A percentile compares a stretch with the other conserved stretches of the same genome.
Conservation (phyloP, 2,797 vertebrate species). For the Arnoldichthys spilopterus region DNA sequence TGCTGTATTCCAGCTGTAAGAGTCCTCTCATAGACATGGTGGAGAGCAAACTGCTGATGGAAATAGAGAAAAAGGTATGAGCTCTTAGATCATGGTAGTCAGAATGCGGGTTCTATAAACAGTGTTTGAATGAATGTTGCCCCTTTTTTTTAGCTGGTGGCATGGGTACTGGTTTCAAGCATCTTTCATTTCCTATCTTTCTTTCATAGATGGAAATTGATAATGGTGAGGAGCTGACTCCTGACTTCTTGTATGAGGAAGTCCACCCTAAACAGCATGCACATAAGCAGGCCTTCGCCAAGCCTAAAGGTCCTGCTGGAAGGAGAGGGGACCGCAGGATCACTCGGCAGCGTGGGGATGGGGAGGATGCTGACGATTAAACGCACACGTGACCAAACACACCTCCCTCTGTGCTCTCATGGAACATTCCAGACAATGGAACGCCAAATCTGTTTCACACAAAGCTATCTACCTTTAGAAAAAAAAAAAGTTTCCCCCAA, state of each 20-base stretch:
- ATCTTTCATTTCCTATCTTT: background rate
- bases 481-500: conserved; percentile 53
- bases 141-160: background rate
- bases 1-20: conserved; percentile 99
- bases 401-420: conserved; percentile 58
- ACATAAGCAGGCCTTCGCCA: conserved; percentile 94
- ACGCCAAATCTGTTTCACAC: conserved; percentile 57
- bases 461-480: conserved; percentile 52
- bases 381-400: conserved; percentile 74
- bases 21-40: conserved; percentile 89
- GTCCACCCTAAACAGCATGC: conserved; percentile 97
- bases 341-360: conserved; percentile 85
- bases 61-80: conserved; percentile 90
- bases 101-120: background rate
- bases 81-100: background rate
- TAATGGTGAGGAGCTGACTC: conserved; percentile 90
- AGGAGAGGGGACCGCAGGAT: conserved; percentile 92
- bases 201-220: conserved; percentile 90
- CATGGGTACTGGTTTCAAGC: background rate
- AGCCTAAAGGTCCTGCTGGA: conserved; percentile 92
- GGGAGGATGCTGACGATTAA: conserved; percentile 88
- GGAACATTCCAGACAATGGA: conserved; percentile 69
- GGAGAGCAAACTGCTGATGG: conserved; percentile 85
- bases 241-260: conserved; percentile 95
- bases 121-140: background rate